Evolutionary conservation across 2,113 vertebrate species (phyloP).

Genomic region (Phrynosoma platyrhinos): DNA sequence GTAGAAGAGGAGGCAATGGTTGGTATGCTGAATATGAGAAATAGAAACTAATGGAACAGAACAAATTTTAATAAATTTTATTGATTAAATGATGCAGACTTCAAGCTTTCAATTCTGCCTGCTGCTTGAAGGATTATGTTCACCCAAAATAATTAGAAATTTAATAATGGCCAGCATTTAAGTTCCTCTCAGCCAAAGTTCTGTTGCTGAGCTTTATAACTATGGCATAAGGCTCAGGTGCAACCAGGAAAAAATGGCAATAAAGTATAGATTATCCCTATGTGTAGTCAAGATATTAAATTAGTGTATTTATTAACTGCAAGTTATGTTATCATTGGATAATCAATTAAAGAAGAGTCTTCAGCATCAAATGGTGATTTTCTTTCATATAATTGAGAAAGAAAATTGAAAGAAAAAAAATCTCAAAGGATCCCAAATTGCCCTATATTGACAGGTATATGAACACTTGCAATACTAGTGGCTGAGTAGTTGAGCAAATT

Average conservation of each 20-base stretch:
- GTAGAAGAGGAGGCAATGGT: background rate
- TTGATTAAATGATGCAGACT: background rate
- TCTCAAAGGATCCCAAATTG: conserved; percentile 14
- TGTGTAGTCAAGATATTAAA: conserved; percentile 6
- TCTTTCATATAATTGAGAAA: conserved; percentile 30
- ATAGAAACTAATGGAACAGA: background rate
- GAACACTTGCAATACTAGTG: background rate
- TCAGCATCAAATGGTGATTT: conserved; percentile 29
- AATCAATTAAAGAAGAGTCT: conserved; percentile 22
- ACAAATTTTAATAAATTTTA: background rate
- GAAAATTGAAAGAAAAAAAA: conserved; percentile 35
- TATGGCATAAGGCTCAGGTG: background rate
- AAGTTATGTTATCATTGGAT: conserved; percentile 16
- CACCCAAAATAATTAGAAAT: background rate
- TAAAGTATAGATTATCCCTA: conserved; percentile 23
- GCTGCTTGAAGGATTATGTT: background rate
- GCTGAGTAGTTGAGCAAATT: background rate
- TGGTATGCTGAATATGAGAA: background rate
- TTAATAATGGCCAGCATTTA: background rate
- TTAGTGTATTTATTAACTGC: conserved; percentile 31
- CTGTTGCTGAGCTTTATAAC: background rate
- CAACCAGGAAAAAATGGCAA: background rate
- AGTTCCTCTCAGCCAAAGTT: conserved; percentile 12
- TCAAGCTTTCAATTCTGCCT: background rate
- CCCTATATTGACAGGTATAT: conserved; percentile 12